phyloP scores from a whole-genome alignment of 2,888 invertebrate species.

The Watsonalla binaria region DNA sequence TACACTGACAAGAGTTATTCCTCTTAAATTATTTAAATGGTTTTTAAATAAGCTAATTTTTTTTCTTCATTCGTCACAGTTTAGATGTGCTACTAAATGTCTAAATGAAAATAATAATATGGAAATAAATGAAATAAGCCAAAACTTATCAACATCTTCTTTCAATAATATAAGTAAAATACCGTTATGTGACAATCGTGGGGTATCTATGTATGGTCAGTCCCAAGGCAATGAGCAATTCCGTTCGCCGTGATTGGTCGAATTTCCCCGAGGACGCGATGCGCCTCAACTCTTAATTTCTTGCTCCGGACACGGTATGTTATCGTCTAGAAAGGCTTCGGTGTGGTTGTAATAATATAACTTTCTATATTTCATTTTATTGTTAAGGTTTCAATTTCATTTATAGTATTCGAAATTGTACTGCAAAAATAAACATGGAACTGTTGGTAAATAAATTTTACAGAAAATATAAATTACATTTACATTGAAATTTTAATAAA shows the following conservation, averaged over 20 bases:
- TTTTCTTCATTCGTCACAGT: too few relatives aligned
- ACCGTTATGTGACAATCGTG: slow-evolving; percentile 1
- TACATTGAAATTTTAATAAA: too few relatives aligned
- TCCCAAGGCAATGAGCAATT: slow-evolving; percentile 51
- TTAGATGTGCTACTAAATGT: neutral
- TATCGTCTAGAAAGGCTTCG: slow-evolving; percentile 33
- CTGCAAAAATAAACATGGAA: too few relatives aligned
- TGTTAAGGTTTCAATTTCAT: neutral
- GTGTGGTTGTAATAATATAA: slow-evolving; percentile 19
- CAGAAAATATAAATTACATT: too few relatives aligned
- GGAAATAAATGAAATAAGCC: too few relatives aligned
- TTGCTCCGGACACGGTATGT: slow-evolving; percentile 41
- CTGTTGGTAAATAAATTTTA: too few relatives aligned
- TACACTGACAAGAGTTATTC: too few relatives aligned
- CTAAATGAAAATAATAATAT: slow-evolving; percentile 2
- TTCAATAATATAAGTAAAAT: neutral
- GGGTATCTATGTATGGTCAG: slow-evolving; percentile 34
- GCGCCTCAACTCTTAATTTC: slow-evolving; percentile 71
- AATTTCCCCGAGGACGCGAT: slow-evolving; percentile 61
- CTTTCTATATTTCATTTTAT: neutral
- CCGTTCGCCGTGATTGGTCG: slow-evolving; percentile 63
- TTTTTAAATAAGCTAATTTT: too few relatives aligned
- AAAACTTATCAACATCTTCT: too few relatives aligned
- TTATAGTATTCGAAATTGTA: too few relatives aligned
- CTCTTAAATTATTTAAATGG: too few relatives aligned